phyloP scores from a whole-genome alignment of 2,113 vertebrate species.

The Callorhinus ursinus region DNA sequence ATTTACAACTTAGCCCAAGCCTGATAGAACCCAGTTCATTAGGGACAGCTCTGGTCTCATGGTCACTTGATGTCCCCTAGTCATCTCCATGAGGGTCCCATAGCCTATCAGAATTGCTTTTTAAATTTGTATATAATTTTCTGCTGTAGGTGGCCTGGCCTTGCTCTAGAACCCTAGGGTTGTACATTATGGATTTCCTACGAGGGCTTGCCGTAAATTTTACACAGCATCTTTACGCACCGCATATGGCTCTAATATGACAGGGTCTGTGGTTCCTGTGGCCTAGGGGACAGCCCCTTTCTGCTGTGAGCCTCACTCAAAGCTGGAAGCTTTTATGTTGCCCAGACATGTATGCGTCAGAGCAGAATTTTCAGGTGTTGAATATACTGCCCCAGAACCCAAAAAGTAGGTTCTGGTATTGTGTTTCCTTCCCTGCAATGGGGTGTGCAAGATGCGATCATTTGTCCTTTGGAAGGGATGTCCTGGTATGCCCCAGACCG shows the following conservation, averaged over 20 bases:
- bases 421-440: neutral
- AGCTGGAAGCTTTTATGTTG: neutral
- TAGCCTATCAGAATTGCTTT: neutral
- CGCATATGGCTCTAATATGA: neutral
- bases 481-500: neutral
- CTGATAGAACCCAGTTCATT: neutral
- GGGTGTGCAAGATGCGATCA: neutral
- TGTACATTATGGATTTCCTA: neutral
- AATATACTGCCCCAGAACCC: neutral
- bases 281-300: neutral
- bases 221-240: neutral
- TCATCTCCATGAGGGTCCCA: neutral
- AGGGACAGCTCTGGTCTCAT: neutral
- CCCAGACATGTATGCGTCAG: neutral
- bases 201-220: neutral
- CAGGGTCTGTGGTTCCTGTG: neutral
- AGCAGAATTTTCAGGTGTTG: neutral
- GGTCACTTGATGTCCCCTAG: neutral
- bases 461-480: neutral
- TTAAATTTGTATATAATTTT: neutral
- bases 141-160: neutral
- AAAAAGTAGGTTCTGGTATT: neutral
- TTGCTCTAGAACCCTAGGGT: neutral
- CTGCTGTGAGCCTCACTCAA: neutral
- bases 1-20: neutral